Base-by-base conservation (phyloP, 2,888 invertebrate species). In the Hydrotaea diabolus region DNA sequence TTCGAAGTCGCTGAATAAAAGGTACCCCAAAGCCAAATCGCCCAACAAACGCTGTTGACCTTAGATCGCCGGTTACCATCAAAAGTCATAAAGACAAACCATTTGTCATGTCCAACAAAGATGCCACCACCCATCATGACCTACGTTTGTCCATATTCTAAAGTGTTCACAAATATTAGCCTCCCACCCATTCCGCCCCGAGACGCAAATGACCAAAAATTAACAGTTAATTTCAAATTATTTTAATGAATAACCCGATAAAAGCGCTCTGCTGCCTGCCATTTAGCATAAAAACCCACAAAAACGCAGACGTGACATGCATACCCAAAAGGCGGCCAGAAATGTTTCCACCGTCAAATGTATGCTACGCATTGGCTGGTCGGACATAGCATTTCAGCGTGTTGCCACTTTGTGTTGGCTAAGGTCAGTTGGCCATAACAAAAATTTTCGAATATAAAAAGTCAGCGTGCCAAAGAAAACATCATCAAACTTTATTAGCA, bases 201-300 rank as follows among this genome's bases (percentile, higher is more conserved):
- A 59, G 9, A 26, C 8, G 5, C 21, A 66, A 66, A 43, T 23
- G 19, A 23, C 69, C 69, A 43, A 69, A 69, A 23, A 43, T 21
- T n/a, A 43, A 69, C 69, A 46, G 69, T 69, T 69, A 69, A 69
- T 23, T 23, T 46, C 11, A 36, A 39, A 1, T n/a, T 39, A 69
- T 19, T 19, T 31, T 31, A 66, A 43, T 19, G 17, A 69, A 46
- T 15, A 46, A 23, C 21, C n/a, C 59, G 15, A 66, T 43, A n/a
- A 66, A 21, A 21, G 21, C 43, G 39, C 15, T 17, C 23, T 39
- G 39, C 15, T 46, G 43, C 46, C 46, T 4, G 23, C 23, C 69
- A 23, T 69, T 69, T 69, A 69, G 23, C 69, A 69, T 69, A 69
- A 43, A 69, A 69, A 69, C 69, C 69, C 69, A 69, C 69, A 69